These are phyloP conservation scores for Whitmania pigra DNA, from an alignment of 1,140 invertebrate genomes.

Conservation along the genomic window DNA sequence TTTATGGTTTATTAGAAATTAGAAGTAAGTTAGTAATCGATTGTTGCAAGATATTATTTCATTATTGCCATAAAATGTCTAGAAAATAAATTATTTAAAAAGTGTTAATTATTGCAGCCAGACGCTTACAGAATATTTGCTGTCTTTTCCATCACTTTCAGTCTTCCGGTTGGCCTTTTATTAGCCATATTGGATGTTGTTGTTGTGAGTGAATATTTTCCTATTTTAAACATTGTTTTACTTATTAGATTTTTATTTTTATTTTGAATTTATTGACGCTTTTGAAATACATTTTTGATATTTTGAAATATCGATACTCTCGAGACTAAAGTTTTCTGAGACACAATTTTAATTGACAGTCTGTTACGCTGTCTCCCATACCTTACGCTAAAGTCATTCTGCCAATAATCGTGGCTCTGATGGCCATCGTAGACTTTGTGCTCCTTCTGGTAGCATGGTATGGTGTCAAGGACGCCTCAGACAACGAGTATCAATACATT, in stretches of 20 bases:
- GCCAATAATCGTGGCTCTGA: not conserved
- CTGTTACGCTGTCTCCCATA: not conserved
- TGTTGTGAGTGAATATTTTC: not conserved
- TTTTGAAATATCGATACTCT: not conserved
- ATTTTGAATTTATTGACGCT: not conserved
- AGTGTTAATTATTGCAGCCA: not conserved
- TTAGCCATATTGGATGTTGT: not conserved
- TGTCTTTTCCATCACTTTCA: conserved; percentile 3
- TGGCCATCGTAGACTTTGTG: conserved; percentile 6
- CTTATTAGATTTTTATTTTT: not conserved
- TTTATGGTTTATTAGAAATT: too few species aligned
- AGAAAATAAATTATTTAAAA: too few species aligned
- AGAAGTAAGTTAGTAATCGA: too few species aligned
- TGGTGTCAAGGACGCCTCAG: not conserved
- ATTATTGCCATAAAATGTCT: too few species aligned
- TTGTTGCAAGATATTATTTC: too few species aligned
- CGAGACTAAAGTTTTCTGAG: not conserved
- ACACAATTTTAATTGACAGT: not conserved
- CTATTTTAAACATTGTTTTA: not conserved
- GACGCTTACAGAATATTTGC: conserved; percentile 6
- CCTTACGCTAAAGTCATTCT: not conserved
- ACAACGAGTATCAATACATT: conserved; percentile 9
- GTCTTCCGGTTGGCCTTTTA: not conserved
- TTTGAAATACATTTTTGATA: not conserved
- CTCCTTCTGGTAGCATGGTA: not conserved